Evolutionary conservation across 1,140 invertebrate genomes (phyloP).

Genomic region (Drosophila tani): DNA sequence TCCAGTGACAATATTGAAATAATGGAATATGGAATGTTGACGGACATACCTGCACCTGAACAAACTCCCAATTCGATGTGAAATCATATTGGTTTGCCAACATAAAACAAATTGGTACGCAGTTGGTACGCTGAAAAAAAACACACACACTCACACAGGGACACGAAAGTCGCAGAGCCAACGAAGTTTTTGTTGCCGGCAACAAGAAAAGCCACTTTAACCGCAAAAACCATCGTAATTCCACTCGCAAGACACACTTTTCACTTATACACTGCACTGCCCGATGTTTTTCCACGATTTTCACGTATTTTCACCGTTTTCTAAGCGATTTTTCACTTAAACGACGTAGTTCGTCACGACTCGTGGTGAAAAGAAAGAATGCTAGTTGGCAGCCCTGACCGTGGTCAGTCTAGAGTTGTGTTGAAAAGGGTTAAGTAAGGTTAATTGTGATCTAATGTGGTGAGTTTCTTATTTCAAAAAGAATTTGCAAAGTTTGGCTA

Average conservation of each 20-base stretch:
- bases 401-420: too few relatives aligned
- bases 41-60: constrained; percentile 11
- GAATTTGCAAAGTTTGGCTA: not conserved
- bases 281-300: not conserved
- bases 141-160: constrained; percentile 32
- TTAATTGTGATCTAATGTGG: too few relatives aligned
- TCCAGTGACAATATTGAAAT: constrained; percentile 41
- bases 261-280: constrained; percentile 3
- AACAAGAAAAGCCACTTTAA: constrained; percentile 53
- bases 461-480: not conserved
- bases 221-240: constrained; percentile 38
- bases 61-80: constrained; percentile 4
- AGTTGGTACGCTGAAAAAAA: constrained; percentile 15
- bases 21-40: constrained; percentile 21
- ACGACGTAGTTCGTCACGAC: too few relatives aligned
- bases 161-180: constrained; percentile 25
- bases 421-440: too few relatives aligned
- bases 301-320: not conserved
- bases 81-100: constrained; percentile 38
- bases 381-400: too few relatives aligned
- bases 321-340: not conserved
- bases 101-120: constrained; percentile 50
- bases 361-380: too few relatives aligned
- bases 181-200: constrained; percentile 18
- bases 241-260: not conserved